phyloP scores from a whole-genome alignment of 2,113 vertebrate species.

The Peromyscus maniculatus region DNA sequence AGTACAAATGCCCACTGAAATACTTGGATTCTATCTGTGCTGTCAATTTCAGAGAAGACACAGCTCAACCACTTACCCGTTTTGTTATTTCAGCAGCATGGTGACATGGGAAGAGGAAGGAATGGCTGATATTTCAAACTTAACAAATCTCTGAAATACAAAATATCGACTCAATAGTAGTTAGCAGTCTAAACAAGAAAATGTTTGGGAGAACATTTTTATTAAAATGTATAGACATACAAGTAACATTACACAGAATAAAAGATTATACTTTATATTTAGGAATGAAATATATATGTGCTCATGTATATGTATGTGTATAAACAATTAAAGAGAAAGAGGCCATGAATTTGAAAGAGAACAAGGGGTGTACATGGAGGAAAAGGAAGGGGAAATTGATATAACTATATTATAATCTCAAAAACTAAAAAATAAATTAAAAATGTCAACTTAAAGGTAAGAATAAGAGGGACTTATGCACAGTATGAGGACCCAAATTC shows the following conservation, averaged over 20 bases:
- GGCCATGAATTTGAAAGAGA: not conserved
- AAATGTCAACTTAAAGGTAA: not conserved
- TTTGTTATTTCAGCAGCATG: not conserved
- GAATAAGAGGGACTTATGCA: not conserved
- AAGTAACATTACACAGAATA: not conserved
- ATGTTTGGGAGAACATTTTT: slow-evolving; percentile 5
- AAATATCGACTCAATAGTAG: not conserved
- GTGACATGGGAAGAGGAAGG: not conserved
- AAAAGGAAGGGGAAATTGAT: not conserved
- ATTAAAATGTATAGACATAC: slow-evolving; percentile 18
- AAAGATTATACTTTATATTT: not conserved
- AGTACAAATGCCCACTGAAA: not conserved
- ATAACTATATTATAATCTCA: not conserved
- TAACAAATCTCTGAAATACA: slow-evolving; percentile 8
- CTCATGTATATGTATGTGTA: not conserved
- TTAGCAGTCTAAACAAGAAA: slow-evolving; percentile 34
- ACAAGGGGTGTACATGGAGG: not conserved
- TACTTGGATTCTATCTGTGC: not conserved
- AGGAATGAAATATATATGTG: not conserved
- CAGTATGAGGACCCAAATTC: not conserved
- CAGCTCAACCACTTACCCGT: not conserved
- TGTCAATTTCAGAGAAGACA: not conserved
- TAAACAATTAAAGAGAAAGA: not conserved
- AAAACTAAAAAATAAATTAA: not conserved
- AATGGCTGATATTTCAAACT: not conserved